Base-by-base conservation (phyloP, 2,797 vertebrate species). In the Sebastes diploproa region DNA sequence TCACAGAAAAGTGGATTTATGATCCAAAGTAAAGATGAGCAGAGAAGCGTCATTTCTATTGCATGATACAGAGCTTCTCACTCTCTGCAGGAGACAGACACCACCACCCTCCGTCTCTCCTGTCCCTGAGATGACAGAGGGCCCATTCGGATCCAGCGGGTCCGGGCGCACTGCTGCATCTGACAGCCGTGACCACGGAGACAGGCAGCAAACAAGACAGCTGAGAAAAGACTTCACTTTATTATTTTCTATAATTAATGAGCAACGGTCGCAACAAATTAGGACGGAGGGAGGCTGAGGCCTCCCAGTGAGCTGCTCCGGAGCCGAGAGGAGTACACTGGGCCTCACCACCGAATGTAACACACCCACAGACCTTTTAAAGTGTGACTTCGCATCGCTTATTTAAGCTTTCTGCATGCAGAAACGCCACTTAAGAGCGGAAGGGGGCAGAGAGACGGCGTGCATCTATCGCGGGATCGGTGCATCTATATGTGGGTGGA, bases 171-270 rank as follows among this genome's bases (percentile, higher is more conserved):
- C 78, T 46, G 89, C 90, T 91, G 89, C 85, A 77, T 82, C 83
- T 94, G 92, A 94, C 92, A 92, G 91, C 89, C 85, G 14, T 66
- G 72, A 83, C 89, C 85, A 36, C 81, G 85, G 87, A 94, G 93
- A 92, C 80, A 81, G 84, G 79, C 91, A 89, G 78, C 88, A 89
- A 93, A 95, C 88, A 93, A 94, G 95, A 95, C 95, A 93, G 93
- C 91, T 89, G 92, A 93, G 92, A 93, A 95, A 95, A 94, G 89
- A 92, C 91, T 91, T 91, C 93, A 91, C 92, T 96, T 96, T 95
- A 95, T 95, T 95, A 94, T 94, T 92, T 94, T 96, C 94, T 94
- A 95, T 95, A 95, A 95, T 95, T 96, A 94, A 96, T 95, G 92
- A 95, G 93, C 62, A 88, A 90, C 89, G 75, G 92, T 94, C 92